A percentile compares a stretch with the other conserved stretches of the same genome.
Evolutionary conservation across 2,113 vertebrate species (phyloP).

Genomic region (Corythaeola cristata): DNA sequence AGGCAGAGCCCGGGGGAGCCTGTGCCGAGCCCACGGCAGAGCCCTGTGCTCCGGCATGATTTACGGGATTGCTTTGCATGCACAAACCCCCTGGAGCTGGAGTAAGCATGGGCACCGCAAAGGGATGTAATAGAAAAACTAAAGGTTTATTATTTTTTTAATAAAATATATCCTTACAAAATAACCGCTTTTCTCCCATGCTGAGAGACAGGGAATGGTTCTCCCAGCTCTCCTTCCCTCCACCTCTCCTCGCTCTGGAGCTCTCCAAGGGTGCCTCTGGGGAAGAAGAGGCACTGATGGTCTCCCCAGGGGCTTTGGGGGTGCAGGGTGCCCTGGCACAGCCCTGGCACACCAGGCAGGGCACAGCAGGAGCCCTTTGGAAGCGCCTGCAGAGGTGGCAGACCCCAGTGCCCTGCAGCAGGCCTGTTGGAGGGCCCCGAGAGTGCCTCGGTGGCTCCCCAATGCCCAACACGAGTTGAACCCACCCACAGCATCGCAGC

Average conservation of each 20-base stretch:
- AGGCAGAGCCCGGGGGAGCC: not conserved
- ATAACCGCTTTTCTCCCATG: not conserved
- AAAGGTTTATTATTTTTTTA: slow-evolving; percentile 50
- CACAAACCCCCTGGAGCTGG: not conserved
- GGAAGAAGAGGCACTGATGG: not conserved
- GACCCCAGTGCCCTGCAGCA: not conserved
- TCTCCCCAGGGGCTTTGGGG: not conserved
- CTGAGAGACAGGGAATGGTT: not conserved
- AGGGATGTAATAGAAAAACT: slow-evolving; percentile 61
- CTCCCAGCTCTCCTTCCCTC: not conserved
- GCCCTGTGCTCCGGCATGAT: not conserved
- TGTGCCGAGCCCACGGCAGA: not conserved
- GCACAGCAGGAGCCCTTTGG: not conserved
- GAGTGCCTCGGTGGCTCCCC: not conserved
- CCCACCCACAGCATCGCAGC: not conserved
- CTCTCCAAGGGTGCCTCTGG: not conserved
- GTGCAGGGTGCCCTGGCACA: accelerated
- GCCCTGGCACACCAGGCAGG: not conserved
- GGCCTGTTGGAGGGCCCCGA: not conserved
- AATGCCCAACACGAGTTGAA: not conserved
- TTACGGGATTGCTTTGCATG: not conserved
- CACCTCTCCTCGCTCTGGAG: not conserved
- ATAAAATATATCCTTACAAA: slow-evolving; percentile 62
- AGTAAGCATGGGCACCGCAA: not conserved
- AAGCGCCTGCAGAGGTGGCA: not conserved